Conservation (phyloP, 2,797 vertebrate species). For the Aselliscus stoliczkanus region DNA sequence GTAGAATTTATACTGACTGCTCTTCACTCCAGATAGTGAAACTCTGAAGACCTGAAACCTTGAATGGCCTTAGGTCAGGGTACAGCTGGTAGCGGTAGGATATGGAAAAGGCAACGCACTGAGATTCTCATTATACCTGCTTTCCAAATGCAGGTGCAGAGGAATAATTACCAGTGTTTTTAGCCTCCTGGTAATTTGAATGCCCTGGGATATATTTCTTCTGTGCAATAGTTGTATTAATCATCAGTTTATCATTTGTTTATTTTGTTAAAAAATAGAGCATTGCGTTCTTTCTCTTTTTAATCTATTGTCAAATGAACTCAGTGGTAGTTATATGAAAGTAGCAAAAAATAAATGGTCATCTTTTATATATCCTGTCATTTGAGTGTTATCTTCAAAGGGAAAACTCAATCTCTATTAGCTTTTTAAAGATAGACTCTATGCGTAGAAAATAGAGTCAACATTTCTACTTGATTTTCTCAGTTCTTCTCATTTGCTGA, state of each 20-base stretch:
- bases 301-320: constrained; percentile 45
- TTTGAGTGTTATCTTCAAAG: background rate
- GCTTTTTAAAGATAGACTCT: background rate
- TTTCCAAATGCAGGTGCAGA: constrained; percentile 47
- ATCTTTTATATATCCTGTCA: background rate
- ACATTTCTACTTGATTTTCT: background rate
- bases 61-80: constrained; percentile 49
- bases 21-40: constrained; percentile 59
- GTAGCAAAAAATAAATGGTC: background rate
- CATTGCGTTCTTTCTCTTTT: constrained; percentile 56
- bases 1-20: constrained; percentile 64
- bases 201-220: constrained; percentile 63
- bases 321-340: background rate
- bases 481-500: background rate
- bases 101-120: constrained; percentile 41
- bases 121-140: constrained; percentile 60
- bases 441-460: background rate
- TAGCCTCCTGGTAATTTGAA: constrained; percentile 37
- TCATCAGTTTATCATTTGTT: constrained; percentile 59
- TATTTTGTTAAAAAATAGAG: constrained; percentile 65
- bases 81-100: constrained; percentile 12
- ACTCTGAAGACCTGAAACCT: constrained; percentile 63
- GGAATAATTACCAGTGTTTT: constrained; percentile 48
- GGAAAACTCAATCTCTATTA: background rate
- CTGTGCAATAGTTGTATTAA: constrained; percentile 58